Percentiles rank a stretch among this genome's conserved stretches.
Evolutionary conservation across 2,888 invertebrate genomes (phyloP).

Genomic region (Nipponacmea schrenckii): DNA sequence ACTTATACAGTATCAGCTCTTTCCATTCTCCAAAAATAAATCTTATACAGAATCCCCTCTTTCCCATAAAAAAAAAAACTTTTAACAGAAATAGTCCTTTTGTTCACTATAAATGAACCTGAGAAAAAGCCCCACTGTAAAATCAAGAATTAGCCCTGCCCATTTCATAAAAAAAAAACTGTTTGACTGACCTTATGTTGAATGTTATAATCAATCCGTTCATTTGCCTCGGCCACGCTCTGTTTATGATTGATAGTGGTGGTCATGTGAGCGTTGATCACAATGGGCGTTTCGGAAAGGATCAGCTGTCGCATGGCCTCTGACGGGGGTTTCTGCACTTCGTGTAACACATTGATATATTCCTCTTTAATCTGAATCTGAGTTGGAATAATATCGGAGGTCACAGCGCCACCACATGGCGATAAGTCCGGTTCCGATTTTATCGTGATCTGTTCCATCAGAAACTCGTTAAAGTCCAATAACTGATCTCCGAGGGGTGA

Average conservation of each 20-base stretch:
- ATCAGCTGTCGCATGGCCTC: slow-evolving; percentile 47
- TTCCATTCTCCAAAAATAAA: too few relatives aligned
- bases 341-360: slow-evolving; percentile 39
- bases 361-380: slow-evolving; percentile 9
- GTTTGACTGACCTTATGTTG: slow-evolving; percentile 37
- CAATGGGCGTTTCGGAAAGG: slow-evolving; percentile 77
- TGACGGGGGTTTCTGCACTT: slow-evolving; percentile 46
- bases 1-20: too few relatives aligned
- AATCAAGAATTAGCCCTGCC: too few relatives aligned
- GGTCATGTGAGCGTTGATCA: slow-evolving; percentile 92
- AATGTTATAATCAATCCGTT: slow-evolving; percentile 37
- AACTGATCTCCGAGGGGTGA: not conserved
- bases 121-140: too few relatives aligned
- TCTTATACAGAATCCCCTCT: too few relatives aligned
- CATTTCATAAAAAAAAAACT: too few relatives aligned
- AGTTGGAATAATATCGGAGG: too few relatives aligned
- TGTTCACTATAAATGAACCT: too few relatives aligned
- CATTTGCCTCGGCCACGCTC: slow-evolving; percentile 71
- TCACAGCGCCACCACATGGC: not conserved
- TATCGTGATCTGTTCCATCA: not conserved
- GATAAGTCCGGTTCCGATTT: not conserved
- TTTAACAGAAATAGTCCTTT: too few relatives aligned
- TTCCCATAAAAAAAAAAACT: too few relatives aligned
- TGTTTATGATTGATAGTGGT: slow-evolving; percentile 96
- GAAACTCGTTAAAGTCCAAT: not conserved